Evolutionary conservation across 2,113 vertebrate species (phyloP).

Genomic region (Chaetura pelagica): DNA sequence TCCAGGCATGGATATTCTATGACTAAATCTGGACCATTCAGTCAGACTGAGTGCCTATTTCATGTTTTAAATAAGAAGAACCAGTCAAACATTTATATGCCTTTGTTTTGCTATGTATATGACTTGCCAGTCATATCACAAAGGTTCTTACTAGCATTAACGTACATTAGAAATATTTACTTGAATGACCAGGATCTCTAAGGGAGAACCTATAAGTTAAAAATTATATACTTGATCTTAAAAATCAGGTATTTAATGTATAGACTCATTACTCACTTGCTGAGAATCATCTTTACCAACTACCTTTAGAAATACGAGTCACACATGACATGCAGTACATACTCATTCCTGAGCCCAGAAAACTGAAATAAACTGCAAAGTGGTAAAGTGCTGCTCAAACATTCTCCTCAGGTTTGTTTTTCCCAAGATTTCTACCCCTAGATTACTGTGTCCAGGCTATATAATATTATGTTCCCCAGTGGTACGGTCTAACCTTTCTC

Average conservation of each 20-base stretch:
- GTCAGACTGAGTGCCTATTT: not conserved
- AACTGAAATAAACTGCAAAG: not conserved
- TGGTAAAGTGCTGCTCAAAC: not conserved
- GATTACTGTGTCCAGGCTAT: not conserved
- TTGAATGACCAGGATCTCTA: not conserved
- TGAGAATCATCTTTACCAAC: not conserved
- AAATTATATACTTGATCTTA: not conserved
- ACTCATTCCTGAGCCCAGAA: not conserved
- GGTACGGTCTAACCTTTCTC: not conserved
- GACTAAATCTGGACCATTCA: not conserved
- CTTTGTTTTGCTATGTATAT: not conserved
- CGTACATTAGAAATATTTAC: not conserved
- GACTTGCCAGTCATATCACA: not conserved
- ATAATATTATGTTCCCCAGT: not conserved
- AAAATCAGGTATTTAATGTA: not conserved
- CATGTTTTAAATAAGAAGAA: not conserved
- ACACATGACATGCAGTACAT: not conserved
- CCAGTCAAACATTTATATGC: not conserved
- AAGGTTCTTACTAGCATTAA: not conserved
- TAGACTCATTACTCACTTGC: not conserved
- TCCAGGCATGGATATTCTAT: not conserved
- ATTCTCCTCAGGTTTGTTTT: not conserved
- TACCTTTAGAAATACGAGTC: not conserved
- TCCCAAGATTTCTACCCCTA: not conserved
- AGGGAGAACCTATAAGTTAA: not conserved